Conservation (phyloP, 2,888 invertebrate genomes). For the Zelleria hepariella region DNA sequence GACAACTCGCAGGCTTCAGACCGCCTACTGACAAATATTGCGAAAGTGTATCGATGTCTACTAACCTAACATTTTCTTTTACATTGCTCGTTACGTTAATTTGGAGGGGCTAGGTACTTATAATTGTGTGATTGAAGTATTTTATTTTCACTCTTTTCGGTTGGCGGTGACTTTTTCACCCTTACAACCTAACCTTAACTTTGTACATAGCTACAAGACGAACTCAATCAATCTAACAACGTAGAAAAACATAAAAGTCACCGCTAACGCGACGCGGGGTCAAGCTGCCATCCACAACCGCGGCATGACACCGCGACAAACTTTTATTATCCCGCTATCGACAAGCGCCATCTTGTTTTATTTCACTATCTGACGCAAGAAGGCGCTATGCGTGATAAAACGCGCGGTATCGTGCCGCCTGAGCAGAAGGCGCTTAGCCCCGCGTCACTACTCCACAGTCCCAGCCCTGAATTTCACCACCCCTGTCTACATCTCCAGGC, state of each 20-base stretch:
- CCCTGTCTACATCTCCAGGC: conserved; percentile 51
- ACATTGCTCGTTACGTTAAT: conserved; percentile 50
- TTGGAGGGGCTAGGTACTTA: conserved; percentile 59
- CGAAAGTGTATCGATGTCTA: conserved; percentile 49
- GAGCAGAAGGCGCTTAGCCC: neutral
- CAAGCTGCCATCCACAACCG: neutral
- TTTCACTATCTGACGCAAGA: too few species aligned
- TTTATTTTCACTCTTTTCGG: conserved; percentile 35
- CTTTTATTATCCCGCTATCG: too few species aligned
- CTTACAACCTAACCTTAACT: conserved; percentile 11
- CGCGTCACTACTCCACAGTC: neutral
- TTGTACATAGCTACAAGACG: neutral
- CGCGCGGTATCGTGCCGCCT: too few species aligned
- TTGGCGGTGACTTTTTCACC: conserved; percentile 36
- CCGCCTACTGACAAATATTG: neutral
- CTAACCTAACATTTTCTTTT: conserved; percentile 54
- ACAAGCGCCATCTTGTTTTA: too few species aligned
- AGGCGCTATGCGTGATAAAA: too few species aligned
- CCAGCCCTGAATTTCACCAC: too few species aligned
- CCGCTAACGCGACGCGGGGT: neutral
- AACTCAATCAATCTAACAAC: too few species aligned
- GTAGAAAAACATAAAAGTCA: too few species aligned
- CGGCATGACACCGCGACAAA: too few species aligned
- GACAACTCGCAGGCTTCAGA: conserved; percentile 32
- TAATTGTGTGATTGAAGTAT: conserved; percentile 50